These are phyloP conservation scores for Limanda limanda DNA, from an alignment of 2,113 vertebrate species.

Conservation along the genomic window DNA sequence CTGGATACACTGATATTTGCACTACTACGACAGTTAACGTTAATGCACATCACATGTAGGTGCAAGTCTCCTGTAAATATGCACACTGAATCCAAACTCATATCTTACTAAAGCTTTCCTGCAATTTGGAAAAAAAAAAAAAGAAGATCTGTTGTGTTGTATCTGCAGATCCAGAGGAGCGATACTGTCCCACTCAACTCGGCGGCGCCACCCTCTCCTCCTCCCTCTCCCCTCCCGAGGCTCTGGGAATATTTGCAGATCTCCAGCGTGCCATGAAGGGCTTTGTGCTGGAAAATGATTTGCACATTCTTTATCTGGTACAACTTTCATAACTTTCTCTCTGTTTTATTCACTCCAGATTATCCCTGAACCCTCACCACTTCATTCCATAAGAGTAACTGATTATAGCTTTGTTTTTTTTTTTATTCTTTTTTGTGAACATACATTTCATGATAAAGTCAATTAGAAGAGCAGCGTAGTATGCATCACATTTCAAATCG, in stretches of 20 bases:
- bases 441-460: too few relatives aligned
- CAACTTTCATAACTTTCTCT: background rate
- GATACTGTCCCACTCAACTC: conserved; percentile 91
- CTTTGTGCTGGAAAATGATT: conserved; percentile 96
- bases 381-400: background rate
- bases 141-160: background rate
- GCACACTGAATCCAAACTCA: too few relatives aligned
- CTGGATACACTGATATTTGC: too few relatives aligned
- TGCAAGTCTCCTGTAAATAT: too few relatives aligned
- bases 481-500: too few relatives aligned
- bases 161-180: conserved; percentile 76
- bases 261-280: conserved; percentile 98
- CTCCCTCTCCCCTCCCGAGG: conserved; percentile 93
- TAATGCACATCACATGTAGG: too few relatives aligned
- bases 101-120: too few relatives aligned
- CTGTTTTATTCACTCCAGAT: background rate
- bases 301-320: conserved; percentile 97
- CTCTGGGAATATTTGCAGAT: conserved; percentile 96
- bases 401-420: too few relatives aligned
- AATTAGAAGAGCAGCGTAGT: too few relatives aligned
- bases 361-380: background rate
- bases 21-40: too few relatives aligned
- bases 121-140: too few relatives aligned
- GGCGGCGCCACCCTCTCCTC: conserved; percentile 94
- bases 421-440: too few relatives aligned